Percentiles rank a stretch among this genome's conserved stretches.
Evolutionary conservation across 2,113 vertebrate species (phyloP).

Genomic region (Holacanthus passer): DNA sequence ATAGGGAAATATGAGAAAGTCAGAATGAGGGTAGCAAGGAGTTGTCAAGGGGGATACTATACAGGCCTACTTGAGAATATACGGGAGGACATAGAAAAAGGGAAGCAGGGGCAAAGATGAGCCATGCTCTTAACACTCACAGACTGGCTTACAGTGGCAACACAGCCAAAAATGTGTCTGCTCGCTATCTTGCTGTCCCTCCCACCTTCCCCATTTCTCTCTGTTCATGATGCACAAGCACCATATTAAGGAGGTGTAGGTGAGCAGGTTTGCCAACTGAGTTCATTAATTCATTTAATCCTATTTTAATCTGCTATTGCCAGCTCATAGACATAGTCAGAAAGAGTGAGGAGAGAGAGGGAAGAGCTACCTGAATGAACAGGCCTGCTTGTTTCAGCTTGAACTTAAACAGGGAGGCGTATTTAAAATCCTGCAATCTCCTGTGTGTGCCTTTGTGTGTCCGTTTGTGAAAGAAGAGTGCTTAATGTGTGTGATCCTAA

Average conservation of each 20-base stretch:
- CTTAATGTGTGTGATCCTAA: constrained; percentile 43
- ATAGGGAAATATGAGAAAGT: constrained; percentile 39
- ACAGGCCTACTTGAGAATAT: constrained; percentile 47
- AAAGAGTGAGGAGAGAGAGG: constrained; percentile 19
- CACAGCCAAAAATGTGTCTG: constrained; percentile 50
- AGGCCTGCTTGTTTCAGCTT: constrained; percentile 60
- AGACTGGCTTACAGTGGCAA: constrained; percentile 21
- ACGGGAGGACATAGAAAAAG: constrained; percentile 40
- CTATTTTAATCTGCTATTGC: constrained; percentile 2
- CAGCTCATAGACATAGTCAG: not conserved
- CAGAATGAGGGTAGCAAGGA: constrained; percentile 29
- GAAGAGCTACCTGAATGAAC: constrained; percentile 39
- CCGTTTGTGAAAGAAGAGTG: constrained; percentile 33
- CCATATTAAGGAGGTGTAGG: not conserved
- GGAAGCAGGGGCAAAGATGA: constrained; percentile 54
- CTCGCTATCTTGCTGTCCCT: constrained; percentile 36
- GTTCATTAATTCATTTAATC: constrained; percentile 34
- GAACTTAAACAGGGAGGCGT: constrained; percentile 51
- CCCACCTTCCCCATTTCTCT: constrained; percentile 29
- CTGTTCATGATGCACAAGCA: constrained; percentile 29
- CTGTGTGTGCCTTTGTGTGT: constrained; percentile 48
- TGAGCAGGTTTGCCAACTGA: not conserved
- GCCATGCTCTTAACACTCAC: constrained; percentile 37
- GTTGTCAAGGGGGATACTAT: constrained; percentile 33
- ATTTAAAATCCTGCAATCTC: constrained; percentile 42